Evolutionary conservation across 1,140 invertebrate species (phyloP), one percentile per base, ranked within the genome.

Genomic region (Drosophila rufa): DNA sequence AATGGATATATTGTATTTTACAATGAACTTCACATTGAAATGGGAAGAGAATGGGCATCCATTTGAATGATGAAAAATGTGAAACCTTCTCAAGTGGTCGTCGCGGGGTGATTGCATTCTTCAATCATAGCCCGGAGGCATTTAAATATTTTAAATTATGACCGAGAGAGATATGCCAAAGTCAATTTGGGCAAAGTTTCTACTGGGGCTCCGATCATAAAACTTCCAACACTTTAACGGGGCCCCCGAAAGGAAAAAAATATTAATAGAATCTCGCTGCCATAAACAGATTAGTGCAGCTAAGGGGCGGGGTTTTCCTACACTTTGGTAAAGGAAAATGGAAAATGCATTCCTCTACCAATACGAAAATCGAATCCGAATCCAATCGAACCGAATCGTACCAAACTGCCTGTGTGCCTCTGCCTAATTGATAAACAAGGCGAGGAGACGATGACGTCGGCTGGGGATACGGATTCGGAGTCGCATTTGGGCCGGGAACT

Each of bases 381-480:
- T 55, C 51, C 33, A 38, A 55, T 38, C 36, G 53, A 56, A 56
- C 53, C 53, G 53, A 56, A 55, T 38, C 51, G 69, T 75, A 78
- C 56, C 57, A 61, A 84, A 65, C 64, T 58, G 61, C 70, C 61
- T 80, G 77, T 77, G 65, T 81, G 84, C 66, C 85, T 84, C 80
- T 81, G 85, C 69, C 85, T 90, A 84, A 90, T 89, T 90, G 85
- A 84, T 89, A 89, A 89, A 81, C 84, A 84, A 90, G 78, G 22
- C 84, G 47, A 75, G 56, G 65, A 71, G 61, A 66, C 55, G 51
- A 46, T 65, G 43, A 62, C 38, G 48, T 65, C 43, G 51, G 14
- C 17, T 43, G 59, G 22, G 30, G 30, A 55, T 42, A 53, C 47
- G 40, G 27, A 60, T 22, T 64, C 45, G 15, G 17, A 75, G 38